phyloP scores from a whole-genome alignment of 2,797 vertebrate species.

The Hapalemur alaotrensis region DNA sequence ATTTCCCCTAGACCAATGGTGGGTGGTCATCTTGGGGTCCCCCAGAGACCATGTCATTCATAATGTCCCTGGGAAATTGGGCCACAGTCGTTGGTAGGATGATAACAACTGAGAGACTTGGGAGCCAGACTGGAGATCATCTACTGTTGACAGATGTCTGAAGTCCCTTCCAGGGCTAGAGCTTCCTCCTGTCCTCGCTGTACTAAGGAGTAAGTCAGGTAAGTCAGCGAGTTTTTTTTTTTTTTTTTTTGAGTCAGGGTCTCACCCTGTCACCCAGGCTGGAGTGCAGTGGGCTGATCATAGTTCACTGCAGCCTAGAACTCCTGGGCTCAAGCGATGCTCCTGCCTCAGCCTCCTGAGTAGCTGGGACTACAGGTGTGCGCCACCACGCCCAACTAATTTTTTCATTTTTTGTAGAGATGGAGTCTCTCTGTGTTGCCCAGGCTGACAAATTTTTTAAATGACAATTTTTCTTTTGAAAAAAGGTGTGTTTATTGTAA shows the following conservation, averaged over 20 bases:
- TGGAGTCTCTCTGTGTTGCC: neutral
- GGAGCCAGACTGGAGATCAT: neutral
- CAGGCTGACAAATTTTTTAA: neutral
- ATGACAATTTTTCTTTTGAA: neutral
- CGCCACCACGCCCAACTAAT: neutral
- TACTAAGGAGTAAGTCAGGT: neutral
- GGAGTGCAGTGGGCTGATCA: neutral
- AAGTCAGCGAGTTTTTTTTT: neutral
- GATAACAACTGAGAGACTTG: neutral
- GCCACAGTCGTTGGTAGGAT: neutral
- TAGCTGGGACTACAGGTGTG: neutral
- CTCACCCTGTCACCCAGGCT: neutral
- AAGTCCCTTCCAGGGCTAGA: neutral
- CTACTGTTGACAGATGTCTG: neutral
- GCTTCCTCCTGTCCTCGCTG: neutral
- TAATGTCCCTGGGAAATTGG: neutral
- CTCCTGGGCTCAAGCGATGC: neutral
- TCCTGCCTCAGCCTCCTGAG: neutral
- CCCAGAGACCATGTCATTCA: neutral
- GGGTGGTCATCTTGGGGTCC: neutral
- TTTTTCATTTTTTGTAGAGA: neutral
- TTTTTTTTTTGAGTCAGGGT: neutral
- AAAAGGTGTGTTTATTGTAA: neutral
- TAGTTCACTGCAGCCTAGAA: neutral
- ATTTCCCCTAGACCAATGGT: neutral